These are phyloP conservation scores for Onchidella celtica DNA, from an alignment of 2,888 invertebrate genomes.

Conservation along the genomic window DNA sequence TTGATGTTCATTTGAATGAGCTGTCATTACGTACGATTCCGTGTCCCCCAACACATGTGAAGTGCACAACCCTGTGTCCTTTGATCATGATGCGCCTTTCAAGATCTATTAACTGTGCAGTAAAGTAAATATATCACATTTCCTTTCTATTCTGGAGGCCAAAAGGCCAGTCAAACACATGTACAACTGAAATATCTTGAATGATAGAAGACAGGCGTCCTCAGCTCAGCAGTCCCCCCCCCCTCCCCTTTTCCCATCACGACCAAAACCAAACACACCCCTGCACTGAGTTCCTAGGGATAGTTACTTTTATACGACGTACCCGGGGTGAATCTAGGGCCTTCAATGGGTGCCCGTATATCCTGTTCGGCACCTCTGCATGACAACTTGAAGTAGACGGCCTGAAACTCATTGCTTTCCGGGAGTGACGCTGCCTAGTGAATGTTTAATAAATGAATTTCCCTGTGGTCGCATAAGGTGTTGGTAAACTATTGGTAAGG, in stretches of 20 bases:
- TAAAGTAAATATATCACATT: not conserved
- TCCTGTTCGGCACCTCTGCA: not conserved
- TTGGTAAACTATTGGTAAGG: too few species aligned
- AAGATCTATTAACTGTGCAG: not conserved
- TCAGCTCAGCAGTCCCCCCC: too few species aligned
- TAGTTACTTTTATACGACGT: not conserved
- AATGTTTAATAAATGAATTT: too few species aligned
- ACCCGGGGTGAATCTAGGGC: not conserved
- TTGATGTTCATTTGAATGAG: too few species aligned
- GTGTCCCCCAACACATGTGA: not conserved
- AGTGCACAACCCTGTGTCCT: not conserved
- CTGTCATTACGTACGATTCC: too few species aligned
- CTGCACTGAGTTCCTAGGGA: not conserved
- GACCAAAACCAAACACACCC: too few species aligned
- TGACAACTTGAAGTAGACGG: not conserved
- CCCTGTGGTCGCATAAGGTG: too few species aligned
- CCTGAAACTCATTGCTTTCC: not conserved
- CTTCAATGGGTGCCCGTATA: conserved; percentile 13
- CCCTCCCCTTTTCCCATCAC: too few species aligned
- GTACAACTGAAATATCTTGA: too few species aligned
- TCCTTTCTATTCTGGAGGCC: not conserved
- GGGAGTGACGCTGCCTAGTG: not conserved
- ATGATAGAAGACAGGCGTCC: too few species aligned
- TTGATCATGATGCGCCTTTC: not conserved
- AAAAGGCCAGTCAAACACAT: not conserved